A percentile compares a stretch with the other conserved stretches of the same genome.
Conservation (phyloP, 2,797 vertebrate genomes). For the Propithecus deckenii region DNA sequence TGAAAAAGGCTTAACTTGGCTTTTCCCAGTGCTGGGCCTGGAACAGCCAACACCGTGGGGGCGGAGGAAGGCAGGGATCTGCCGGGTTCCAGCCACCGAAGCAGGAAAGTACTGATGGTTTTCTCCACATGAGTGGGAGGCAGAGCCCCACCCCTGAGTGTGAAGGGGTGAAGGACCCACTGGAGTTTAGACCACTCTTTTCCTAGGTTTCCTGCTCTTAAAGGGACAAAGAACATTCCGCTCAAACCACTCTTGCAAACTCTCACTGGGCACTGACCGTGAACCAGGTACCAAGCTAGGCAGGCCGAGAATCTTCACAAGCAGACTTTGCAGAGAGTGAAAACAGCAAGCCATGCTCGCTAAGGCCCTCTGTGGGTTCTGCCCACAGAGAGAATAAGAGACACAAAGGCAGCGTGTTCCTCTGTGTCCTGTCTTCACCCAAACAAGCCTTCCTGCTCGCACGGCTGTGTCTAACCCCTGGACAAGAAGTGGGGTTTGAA, state of each 20-base stretch:
- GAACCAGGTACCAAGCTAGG: not conserved
- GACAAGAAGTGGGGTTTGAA: not conserved
- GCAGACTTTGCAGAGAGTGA: not conserved
- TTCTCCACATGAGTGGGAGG: not conserved
- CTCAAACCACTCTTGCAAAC: not conserved
- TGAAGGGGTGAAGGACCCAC: not conserved
- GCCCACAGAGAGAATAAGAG: not conserved
- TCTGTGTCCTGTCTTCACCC: not conserved
- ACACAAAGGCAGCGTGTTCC: accelerated
- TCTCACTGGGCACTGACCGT: not conserved
- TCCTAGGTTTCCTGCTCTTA: not conserved
- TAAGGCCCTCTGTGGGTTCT: not conserved
- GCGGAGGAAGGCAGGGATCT: accelerated
- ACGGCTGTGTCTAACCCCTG: not conserved
- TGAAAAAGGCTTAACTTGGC: not conserved
- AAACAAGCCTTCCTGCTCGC: not conserved
- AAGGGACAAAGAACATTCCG: not conserved
- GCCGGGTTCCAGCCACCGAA: not conserved
- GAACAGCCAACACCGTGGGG: not conserved
- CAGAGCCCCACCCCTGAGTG: not conserved
- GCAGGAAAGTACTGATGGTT: too few relatives aligned
- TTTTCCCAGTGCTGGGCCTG: not conserved
- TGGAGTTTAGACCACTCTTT: not conserved
- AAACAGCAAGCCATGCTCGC: accelerated
- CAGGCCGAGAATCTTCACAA: not conserved